These are phyloP conservation scores for Gallinago media DNA, from an alignment of 2,113 vertebrate species.

Conservation along the genomic window DNA sequence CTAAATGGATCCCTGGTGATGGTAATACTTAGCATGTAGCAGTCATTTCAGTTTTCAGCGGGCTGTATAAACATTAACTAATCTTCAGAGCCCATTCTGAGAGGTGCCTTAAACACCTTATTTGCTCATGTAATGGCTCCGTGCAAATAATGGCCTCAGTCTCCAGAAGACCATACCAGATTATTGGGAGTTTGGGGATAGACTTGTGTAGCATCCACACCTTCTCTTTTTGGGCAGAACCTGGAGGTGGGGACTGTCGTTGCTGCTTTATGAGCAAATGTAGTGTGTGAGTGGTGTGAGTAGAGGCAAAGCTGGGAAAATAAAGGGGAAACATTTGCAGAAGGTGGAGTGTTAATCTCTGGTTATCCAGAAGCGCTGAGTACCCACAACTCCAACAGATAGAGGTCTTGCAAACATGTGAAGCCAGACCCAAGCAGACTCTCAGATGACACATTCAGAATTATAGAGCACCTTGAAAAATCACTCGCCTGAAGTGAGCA, in stretches of 20 bases:
- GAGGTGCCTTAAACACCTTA: slow-evolving; percentile 20
- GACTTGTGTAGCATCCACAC: not conserved
- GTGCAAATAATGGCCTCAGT: not conserved
- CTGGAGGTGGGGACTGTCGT: not conserved
- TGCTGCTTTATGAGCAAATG: not conserved
- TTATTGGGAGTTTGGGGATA: not conserved
- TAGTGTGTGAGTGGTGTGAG: not conserved
- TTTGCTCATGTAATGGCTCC: not conserved
- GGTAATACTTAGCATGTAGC: not conserved
- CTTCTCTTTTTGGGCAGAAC: not conserved
- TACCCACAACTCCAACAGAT: not conserved
- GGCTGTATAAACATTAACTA: slow-evolving; percentile 55
- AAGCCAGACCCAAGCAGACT: not conserved
- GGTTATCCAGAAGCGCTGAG: not conserved
- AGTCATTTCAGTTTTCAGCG: slow-evolving; percentile 37
- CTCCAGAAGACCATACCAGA: not conserved
- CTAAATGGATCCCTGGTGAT: slow-evolving; percentile 35
- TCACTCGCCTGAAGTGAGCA: not conserved
- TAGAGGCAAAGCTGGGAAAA: not conserved
- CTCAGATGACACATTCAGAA: not conserved
- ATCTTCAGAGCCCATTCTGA: slow-evolving; percentile 41
- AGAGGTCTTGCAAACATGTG: not conserved
- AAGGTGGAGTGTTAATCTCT: not conserved
- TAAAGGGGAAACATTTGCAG: not conserved
- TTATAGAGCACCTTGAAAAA: not conserved